These are phyloP conservation scores for Synergus gifuensis DNA, from an alignment of 2,888 invertebrate species.

Conservation along the genomic window DNA sequence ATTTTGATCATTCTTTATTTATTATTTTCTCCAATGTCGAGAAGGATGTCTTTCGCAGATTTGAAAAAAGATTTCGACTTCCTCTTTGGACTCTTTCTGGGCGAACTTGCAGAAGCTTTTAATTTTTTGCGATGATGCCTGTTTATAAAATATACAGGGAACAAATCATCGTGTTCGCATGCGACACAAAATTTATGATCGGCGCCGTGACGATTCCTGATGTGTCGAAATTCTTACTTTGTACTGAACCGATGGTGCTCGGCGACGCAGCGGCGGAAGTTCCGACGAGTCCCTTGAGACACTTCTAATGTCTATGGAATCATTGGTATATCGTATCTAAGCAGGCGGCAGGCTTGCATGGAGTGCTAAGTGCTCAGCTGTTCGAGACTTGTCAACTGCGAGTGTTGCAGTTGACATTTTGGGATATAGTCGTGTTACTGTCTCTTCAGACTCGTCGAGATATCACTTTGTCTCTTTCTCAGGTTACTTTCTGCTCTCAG, in stretches of 20 bases:
- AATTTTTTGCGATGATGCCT: conserved; percentile 4
- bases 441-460: conserved; percentile 13
- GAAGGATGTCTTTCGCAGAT: too few species aligned
- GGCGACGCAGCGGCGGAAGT: conserved; percentile 65
- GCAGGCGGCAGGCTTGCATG: conserved; percentile 14
- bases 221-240: conserved; percentile 40
- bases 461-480: conserved; percentile 39
- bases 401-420: conserved; percentile 49
- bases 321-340: conserved; percentile 21
- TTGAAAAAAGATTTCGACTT: not conserved
- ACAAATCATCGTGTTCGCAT: not conserved
- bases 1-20: not conserved
- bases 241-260: conserved; percentile 33
- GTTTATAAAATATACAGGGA: conserved; percentile 11
- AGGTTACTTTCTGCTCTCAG: not conserved
- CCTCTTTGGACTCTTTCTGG: not conserved
- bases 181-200: conserved; percentile 28
- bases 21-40: too few species aligned
- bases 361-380: conserved; percentile 73
- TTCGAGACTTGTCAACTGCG: conserved; percentile 67
- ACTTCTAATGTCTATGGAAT: conserved; percentile 25
- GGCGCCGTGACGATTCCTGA: conserved; percentile 30
- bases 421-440: conserved; percentile 44
- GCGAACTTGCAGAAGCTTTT: not conserved
- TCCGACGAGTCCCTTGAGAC: conserved; percentile 63